Base-by-base conservation (phyloP, 2,888 invertebrate genomes). In the Stenotaenia linearis region DNA sequence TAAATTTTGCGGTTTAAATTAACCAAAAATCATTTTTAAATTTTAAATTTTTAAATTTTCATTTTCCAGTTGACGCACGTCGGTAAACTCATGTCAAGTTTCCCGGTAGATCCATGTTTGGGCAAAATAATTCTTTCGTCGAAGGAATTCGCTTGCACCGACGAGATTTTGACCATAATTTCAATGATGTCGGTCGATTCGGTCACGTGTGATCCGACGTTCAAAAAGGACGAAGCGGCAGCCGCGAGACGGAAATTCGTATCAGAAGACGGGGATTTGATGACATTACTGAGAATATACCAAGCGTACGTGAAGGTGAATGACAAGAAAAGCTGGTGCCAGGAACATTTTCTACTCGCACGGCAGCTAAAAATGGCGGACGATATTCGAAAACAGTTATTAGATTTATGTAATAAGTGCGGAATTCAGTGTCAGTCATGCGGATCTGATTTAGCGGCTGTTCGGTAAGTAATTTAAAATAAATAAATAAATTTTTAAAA, bases 41-140 rank as follows among this genome's bases (percentile, higher is more conserved):
- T n/a, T n/a, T 32, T 28, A 32, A 32, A 6, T n/a, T 32, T 21
- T 35, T n/a, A n/a, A n/a, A n/a, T 77, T 77, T 77, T 30, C 18
- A 21, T 40, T 76, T 82, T 79, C 56, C 83, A 91, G 85, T 88
- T 98, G 82, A 97, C 96, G 0, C 87, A 89, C 0, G 83, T 93
- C 0, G 98, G 98, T 0, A 90, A 90, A 83, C 91, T 92, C 84
- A 96, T 98, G 95, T 90, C 95, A 0, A 89, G 91, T 15, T 97
- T 97, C 86, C 98, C 98, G 0, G 89, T 98, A 45, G 97, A 98
- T 86, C 98, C 98, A 0, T 90, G 92, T 82, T 92, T 93, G 85
- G 91, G 95, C 10, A 95, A 93, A 88, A 90, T 94, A 7, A 87
- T 97, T 79, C 86, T 97, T 0, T 89, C 91, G 12, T 93, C 97